Percentiles rank a stretch among this genome's conserved stretches.
These are phyloP conservation scores for Rhinolophus sinicus DNA, from an alignment of 2,113 vertebrate species.

Conservation along the genomic window DNA sequence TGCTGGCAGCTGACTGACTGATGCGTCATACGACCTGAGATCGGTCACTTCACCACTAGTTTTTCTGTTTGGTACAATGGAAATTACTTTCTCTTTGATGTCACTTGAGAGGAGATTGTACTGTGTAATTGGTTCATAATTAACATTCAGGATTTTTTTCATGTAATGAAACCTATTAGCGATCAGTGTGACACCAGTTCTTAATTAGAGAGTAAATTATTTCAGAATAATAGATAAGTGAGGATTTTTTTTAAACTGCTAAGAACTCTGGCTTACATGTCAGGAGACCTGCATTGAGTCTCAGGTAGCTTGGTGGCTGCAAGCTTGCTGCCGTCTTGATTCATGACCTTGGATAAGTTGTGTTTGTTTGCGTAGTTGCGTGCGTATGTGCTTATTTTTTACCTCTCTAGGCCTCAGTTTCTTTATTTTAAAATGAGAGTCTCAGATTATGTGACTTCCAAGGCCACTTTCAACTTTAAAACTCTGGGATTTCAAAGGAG, in stretches of 20 bases:
- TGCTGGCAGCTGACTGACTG: neutral
- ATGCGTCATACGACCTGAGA: neutral
- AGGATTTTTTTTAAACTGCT: neutral
- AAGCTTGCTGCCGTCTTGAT: too few relatives aligned
- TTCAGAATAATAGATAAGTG: neutral
- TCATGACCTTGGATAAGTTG: neutral
- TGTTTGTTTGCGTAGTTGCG: neutral
- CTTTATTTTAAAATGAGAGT: neutral
- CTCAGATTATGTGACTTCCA: neutral
- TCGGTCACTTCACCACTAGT: neutral
- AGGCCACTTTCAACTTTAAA: neutral
- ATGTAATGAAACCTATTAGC: neutral
- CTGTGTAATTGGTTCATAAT: neutral
- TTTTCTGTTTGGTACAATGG: neutral
- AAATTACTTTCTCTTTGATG: neutral
- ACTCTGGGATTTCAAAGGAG: neutral
- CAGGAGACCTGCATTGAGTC: neutral
- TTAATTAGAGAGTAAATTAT: slow-evolving; percentile 2
- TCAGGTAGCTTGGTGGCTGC: neutral
- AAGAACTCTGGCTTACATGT: neutral
- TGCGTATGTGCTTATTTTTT: neutral
- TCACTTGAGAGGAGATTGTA: neutral
- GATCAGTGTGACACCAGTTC: neutral
- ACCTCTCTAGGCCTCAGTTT: neutral
- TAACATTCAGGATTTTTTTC: slow-evolving; percentile 32